Evolutionary conservation across 2,888 invertebrate genomes (phyloP), one percentile per base, ranked within the genome.

Genomic region (Drosophila helvetica): DNA sequence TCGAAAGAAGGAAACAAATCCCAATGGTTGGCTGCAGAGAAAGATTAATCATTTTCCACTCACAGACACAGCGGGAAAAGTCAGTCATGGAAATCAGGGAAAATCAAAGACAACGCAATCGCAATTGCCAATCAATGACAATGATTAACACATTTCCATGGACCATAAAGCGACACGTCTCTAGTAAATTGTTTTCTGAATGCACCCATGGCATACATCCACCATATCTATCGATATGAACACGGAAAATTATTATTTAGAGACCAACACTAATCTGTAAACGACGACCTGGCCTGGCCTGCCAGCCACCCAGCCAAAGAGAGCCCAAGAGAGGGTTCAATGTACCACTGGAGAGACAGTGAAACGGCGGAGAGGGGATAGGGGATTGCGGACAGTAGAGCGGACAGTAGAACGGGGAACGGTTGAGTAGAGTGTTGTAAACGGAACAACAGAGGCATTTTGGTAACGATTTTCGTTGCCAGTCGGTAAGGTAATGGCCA

Each of bases 271-370:
- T 64, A 66, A 66, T 66, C 53, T 55, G 17, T 43, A 54, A 63
- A 33, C 42, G 19, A 30, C 64, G 53, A 5, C 22, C 22, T 22
- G n/a, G n/a, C n/a, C n/a, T n/a, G 15, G 52, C 54, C 53, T 47
- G 43, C 12, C 33, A 12, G 33, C 12, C 33, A 4, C 12, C 10
- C 9, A 18, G 33, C 15, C n/a, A 50, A 33, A 9, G 48, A n/a
- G n/a, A n/a, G n/a, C n/a, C n/a, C n/a, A n/a, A n/a, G n/a, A n/a
- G 59, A 61, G 75, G 60, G 57, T 79, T 79, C 74, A 76, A 78
- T 60, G 78, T 67, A 66, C 70, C 54, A 64, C 59, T n/a, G n/a
- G n/a, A n/a, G n/a, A 62, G 22, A 25, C 53, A 27, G 27, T 8
- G 8, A 22, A 22, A 5, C 22, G 22, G 22, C 22, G 22, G 22